Conservation (phyloP, 2,888 invertebrate genomes). For the Andrena marginata region DNA sequence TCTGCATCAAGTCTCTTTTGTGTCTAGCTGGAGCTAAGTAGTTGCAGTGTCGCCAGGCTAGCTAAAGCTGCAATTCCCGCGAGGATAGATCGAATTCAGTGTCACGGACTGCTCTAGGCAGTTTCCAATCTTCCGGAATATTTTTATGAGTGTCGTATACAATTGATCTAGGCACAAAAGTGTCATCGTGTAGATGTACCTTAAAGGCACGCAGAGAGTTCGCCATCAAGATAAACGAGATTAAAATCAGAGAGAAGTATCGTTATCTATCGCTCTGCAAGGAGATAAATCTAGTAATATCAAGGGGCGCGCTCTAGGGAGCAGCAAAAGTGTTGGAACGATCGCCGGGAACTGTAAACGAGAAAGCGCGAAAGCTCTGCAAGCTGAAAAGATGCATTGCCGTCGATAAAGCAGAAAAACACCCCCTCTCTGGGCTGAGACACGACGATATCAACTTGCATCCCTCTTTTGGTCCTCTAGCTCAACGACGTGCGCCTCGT, state of each 20-base stretch:
- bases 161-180: too few relatives aligned
- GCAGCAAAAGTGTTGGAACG: conserved; percentile 13
- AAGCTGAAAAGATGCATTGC: conserved; percentile 40
- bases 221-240: background rate
- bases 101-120: too few relatives aligned
- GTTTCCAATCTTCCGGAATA: too few relatives aligned
- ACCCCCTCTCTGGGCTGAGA: too few relatives aligned
- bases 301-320: conserved; percentile 49
- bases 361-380: conserved; percentile 19
- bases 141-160: too few relatives aligned
- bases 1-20: too few relatives aligned
- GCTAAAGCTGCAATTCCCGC: too few relatives aligned
- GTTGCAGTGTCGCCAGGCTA: too few relatives aligned
- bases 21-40: too few relatives aligned
- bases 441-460: background rate
- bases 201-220: background rate
- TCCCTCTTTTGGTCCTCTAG: conserved; percentile 16
- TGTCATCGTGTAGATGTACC: too few relatives aligned
- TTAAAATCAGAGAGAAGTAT: background rate
- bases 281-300: background rate
- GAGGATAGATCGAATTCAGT: too few relatives aligned
- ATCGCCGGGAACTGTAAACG: background rate
- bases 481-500: conserved; percentile 32
- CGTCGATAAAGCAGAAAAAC: conserved; percentile 64
- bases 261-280: background rate